phyloP scores from a whole-genome alignment of 1,140 invertebrate species.

The Leptinotarsa defecta region DNA sequence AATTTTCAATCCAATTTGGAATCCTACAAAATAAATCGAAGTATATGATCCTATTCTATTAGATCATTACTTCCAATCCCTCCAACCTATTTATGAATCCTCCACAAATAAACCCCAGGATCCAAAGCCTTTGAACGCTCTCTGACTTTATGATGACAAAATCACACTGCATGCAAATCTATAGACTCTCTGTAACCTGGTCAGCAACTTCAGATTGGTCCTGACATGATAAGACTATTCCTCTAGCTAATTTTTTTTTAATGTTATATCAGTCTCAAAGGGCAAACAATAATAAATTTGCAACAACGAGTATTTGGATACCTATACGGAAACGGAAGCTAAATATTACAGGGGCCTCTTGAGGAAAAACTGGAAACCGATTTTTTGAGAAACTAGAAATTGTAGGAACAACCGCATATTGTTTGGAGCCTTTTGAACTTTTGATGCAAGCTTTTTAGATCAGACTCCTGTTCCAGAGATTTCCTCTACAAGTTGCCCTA shows the following conservation, averaged over 20 bases:
- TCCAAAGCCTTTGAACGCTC: no score
- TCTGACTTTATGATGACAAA: no score
- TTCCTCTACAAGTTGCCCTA: not conserved
- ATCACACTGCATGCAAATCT: not conserved
- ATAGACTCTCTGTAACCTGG: not conserved
- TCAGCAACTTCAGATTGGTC: constrained; percentile 38
- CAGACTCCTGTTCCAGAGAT: not conserved
- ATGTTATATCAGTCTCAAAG: constrained; percentile 55
- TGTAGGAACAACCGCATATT: not conserved
- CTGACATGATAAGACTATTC: constrained; percentile 43
- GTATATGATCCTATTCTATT: no score
- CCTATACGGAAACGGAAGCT: constrained; percentile 44
- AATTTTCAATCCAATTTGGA: no score
- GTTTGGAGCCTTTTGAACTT: not conserved
- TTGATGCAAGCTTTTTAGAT: constrained; percentile 32
- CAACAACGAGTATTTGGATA: constrained; percentile 52
- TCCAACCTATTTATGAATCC: no score
- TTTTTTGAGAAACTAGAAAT: constrained; percentile 14
- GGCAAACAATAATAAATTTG: constrained; percentile 52
- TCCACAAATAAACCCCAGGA: no score
- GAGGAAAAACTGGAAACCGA: not conserved
- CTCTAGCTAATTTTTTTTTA: constrained; percentile 42
- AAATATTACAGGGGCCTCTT: constrained; percentile 31
- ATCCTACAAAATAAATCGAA: no score
- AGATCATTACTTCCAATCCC: no score